Percentiles rank a stretch among this genome's conserved stretches.
These are phyloP conservation scores for Xanthia icteritia DNA, from an alignment of 2,888 invertebrate genomes.

Conservation along the genomic window DNA sequence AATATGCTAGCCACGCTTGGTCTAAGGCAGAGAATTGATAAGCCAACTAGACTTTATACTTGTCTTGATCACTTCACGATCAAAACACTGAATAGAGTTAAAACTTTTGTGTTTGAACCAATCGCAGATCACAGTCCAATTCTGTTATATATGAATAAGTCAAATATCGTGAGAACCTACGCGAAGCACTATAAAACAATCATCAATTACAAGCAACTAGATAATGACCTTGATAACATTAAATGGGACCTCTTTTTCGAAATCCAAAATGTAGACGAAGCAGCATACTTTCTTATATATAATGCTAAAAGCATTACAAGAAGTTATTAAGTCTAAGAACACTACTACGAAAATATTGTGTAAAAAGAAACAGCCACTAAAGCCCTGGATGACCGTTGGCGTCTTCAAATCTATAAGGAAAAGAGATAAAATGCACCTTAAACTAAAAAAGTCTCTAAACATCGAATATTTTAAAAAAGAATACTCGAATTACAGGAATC, in stretches of 20 bases:
- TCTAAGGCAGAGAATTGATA: neutral
- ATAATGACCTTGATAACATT: neutral
- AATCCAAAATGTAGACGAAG: neutral
- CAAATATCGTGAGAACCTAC: neutral
- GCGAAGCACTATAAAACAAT: neutral
- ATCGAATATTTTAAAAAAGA: no score
- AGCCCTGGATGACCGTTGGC: constrained; percentile 4
- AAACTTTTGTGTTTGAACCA: neutral
- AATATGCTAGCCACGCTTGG: neutral
- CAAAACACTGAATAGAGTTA: neutral
- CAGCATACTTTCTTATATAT: neutral
- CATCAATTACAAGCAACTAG: neutral
- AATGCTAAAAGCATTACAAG: neutral
- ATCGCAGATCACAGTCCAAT: neutral
- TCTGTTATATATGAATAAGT: neutral
- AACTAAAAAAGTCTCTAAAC: neutral
- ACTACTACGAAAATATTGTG: neutral
- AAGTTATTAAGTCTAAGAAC: neutral
- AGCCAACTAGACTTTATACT: neutral
- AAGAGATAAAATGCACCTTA: neutral
- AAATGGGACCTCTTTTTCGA: neutral
- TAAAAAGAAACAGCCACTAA: neutral
- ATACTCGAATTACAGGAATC: no score
- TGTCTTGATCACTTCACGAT: neutral
- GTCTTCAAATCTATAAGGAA: neutral